Conservation (phyloP, 2,797 vertebrate genomes). For the Catharus ustulatus region DNA sequence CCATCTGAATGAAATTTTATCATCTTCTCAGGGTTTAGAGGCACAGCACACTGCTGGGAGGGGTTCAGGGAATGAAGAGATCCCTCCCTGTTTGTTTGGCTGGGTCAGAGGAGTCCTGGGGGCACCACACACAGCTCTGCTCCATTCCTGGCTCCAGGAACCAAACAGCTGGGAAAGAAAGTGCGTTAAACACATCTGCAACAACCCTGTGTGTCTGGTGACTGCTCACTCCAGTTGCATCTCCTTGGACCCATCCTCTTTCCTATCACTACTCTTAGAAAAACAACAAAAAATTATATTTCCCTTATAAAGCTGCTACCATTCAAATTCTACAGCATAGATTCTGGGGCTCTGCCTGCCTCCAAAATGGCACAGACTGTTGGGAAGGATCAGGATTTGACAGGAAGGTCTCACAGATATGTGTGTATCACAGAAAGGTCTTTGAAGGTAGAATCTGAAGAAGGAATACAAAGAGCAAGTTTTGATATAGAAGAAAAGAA, state of each 20-base stretch:
- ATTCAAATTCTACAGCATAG: background rate
- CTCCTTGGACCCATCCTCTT: background rate
- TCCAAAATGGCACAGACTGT: background rate
- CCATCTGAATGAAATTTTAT: background rate
- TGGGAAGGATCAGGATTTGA: no score
- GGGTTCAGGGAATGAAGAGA: background rate
- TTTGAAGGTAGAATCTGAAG: no score
- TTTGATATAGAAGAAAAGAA: no score
- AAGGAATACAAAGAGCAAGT: no score
- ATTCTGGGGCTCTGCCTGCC: background rate
- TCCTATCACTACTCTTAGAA: background rate
- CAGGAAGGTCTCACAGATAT: no score
- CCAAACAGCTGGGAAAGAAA: background rate
- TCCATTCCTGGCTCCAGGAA: background rate
- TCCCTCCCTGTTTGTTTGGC: conserved; percentile 1
- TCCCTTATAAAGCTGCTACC: background rate
- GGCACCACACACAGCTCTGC: background rate
- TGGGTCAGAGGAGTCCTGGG: background rate
- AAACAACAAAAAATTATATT: background rate
- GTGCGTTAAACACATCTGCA: background rate
- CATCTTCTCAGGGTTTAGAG: background rate
- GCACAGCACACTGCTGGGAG: background rate
- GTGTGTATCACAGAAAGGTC: no score
- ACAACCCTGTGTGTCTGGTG: background rate
- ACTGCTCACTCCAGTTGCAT: background rate